Evolutionary conservation across 2,888 invertebrate species (phyloP).

Genomic region (Cephus pygmeus): DNA sequence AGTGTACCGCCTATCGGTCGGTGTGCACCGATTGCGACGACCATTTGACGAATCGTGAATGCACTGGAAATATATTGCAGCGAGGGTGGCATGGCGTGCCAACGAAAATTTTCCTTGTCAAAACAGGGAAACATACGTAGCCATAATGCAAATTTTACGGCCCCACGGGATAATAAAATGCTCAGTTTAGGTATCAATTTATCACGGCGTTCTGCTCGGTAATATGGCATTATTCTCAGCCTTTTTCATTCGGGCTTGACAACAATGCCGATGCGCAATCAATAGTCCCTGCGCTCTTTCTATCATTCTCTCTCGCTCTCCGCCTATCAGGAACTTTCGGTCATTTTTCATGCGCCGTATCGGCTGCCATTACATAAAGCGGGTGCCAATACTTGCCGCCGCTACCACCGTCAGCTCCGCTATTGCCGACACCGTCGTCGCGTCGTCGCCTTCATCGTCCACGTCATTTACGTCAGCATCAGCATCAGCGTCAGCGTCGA

Average conservation of each 20-base stretch:
- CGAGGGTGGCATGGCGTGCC: too few species aligned
- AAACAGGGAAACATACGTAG: too few species aligned
- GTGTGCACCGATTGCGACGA: too few species aligned
- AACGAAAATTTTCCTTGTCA: too few species aligned
- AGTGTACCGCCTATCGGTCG: too few species aligned
- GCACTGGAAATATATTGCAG: too few species aligned
- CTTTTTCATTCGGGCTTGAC: slow-evolving; percentile 32
- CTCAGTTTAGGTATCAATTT: slow-evolving; percentile 44
- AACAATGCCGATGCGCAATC: slow-evolving; percentile 52
- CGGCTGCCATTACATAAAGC: slow-evolving; percentile 34
- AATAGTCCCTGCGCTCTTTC: slow-evolving; percentile 34
- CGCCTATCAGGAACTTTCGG: slow-evolving; percentile 36
- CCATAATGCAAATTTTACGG: slow-evolving; percentile 25
- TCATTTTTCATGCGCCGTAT: slow-evolving; percentile 48
- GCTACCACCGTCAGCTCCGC: background rate
- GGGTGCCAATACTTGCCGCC: slow-evolving; percentile 33
- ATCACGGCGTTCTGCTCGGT: slow-evolving; percentile 42
- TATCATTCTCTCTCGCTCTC: background rate
- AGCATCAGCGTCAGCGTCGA: too few species aligned
- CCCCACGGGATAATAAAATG: slow-evolving; percentile 23
- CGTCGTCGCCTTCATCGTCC: too few species aligned
- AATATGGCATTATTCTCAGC: slow-evolving; percentile 50
- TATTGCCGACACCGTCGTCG: too few species aligned
- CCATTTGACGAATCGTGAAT: too few species aligned
- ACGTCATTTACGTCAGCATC: too few species aligned